Percentiles rank a stretch among this genome's conserved stretches.
Evolutionary conservation across 2,113 vertebrate species (phyloP).

Genomic region (Notarius quadriscutis): DNA sequence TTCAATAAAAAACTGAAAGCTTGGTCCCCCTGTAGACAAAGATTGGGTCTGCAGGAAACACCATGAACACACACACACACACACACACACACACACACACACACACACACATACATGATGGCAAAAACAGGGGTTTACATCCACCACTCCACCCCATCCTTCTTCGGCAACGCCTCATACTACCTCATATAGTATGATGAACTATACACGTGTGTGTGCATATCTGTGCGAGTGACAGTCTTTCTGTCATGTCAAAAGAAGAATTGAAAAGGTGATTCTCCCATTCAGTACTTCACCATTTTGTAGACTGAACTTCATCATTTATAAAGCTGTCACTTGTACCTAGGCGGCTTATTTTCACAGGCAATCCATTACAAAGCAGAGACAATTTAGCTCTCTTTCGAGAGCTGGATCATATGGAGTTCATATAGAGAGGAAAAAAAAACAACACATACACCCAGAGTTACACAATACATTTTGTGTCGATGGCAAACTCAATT

Average conservation of each 20-base stretch:
- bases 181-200: conserved; percentile 69
- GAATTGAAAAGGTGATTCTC: conserved; percentile 63
- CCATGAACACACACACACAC: not conserved
- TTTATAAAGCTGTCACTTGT: conserved; percentile 47
- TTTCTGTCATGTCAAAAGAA: conserved; percentile 60
- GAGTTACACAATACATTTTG: not conserved
- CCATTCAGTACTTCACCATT: conserved; percentile 60
- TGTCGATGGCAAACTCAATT: not conserved
- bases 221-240: conserved; percentile 58
- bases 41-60: not conserved
- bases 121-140: conserved; percentile 26
- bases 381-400: conserved; percentile 27
- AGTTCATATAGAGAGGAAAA: not conserved
- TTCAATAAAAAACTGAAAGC: conserved; percentile 13
- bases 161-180: conserved; percentile 53
- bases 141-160: not conserved
- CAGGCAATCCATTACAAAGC: conserved; percentile 42
- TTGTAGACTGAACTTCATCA: conserved; percentile 33
- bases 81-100: conserved; percentile 18
- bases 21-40: not conserved
- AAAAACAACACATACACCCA: not conserved
- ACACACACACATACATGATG: conserved; percentile 25
- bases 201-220: conserved; percentile 36
- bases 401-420: conserved; percentile 24
- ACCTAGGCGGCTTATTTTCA: conserved; percentile 35